Conservation (phyloP, 2,888 invertebrate genomes). For the Drosophila suboccidentalis region DNA sequence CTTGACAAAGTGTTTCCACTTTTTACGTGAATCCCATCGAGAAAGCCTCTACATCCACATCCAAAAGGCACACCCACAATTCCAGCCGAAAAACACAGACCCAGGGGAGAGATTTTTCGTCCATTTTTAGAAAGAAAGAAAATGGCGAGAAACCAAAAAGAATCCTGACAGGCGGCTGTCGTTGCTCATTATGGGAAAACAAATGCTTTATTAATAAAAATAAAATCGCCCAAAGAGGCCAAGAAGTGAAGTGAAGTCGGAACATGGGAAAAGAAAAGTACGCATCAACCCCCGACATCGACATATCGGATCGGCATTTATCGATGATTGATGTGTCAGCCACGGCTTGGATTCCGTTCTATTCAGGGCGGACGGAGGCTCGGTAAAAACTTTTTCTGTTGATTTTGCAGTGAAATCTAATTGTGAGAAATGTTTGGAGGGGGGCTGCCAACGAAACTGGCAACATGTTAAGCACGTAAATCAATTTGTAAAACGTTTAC, state of each 20-base stretch:
- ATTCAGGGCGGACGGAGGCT: constrained; percentile 1
- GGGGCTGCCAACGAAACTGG: constrained; percentile 36
- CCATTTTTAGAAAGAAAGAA: constrained; percentile 35
- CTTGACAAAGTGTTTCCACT: constrained; percentile 78
- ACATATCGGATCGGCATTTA: constrained; percentile 78
- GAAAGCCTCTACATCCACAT: constrained; percentile 4
- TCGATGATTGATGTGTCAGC: constrained; percentile 74
- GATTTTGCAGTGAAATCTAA: constrained; percentile 76
- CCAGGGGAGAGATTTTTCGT: constrained; percentile 63
- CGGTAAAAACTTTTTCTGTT: constrained; percentile 66
- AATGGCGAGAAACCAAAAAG: constrained; percentile 34
- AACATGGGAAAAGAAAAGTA: constrained; percentile 19
- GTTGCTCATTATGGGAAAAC: constrained; percentile 80
- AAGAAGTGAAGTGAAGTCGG: constrained; percentile 70
- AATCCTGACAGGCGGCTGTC: constrained; percentile 79
- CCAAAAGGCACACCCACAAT: constrained; percentile 19
- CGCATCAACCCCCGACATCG: constrained; percentile 15
- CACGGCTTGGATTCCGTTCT: constrained; percentile 14
- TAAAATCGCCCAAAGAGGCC: constrained; percentile 61
- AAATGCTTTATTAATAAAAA: constrained; percentile 82
- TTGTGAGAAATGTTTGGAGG: constrained; percentile 65
- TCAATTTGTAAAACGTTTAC: constrained; percentile 81
- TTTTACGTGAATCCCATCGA: constrained; percentile 48
- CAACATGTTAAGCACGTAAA: constrained; percentile 81
- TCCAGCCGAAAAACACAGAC: constrained; percentile 26